These are phyloP conservation scores for Marronus borbonicus DNA, from an alignment of 2,888 invertebrate genomes.

Conservation along the genomic window DNA sequence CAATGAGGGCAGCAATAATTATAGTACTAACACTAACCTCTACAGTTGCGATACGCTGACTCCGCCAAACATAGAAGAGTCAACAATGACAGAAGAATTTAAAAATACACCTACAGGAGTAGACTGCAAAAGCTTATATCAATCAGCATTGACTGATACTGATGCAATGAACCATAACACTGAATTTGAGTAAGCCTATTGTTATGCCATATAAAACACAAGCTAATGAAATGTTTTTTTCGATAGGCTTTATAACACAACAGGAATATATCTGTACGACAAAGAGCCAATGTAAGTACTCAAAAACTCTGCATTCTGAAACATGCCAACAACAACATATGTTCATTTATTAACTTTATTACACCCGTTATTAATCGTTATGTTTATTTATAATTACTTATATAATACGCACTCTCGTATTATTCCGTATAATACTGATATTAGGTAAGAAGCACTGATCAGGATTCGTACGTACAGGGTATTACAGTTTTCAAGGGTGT, in stretches of 20 bases:
- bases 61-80: conserved; percentile 38
- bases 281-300: conserved; percentile 28
- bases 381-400: too few species aligned
- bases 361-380: background rate
- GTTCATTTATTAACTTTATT: background rate
- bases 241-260: conserved; percentile 25
- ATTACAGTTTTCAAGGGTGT: too few species aligned
- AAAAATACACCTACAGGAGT: conserved; percentile 5
- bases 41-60: conserved; percentile 27
- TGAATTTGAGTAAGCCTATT: background rate
- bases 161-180: background rate
- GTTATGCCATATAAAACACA: background rate
- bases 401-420: too few species aligned
- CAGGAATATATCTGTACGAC: conserved; percentile 11
- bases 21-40: conserved; percentile 11
- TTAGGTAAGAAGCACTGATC: too few species aligned
- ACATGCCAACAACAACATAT: background rate
- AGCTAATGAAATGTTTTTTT: background rate
- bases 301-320: background rate
- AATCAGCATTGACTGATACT: conserved; percentile 38
- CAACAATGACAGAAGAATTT: conserved; percentile 44
- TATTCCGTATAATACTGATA: too few species aligned
- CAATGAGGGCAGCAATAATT: conserved; percentile 12
- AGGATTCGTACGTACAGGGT: too few species aligned
- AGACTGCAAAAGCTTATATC: conserved; percentile 43